Percentiles rank a stretch among this genome's conserved stretches.
phyloP scores from a whole-genome alignment of 2,888 invertebrate genomes.

The Troilus luridus region DNA sequence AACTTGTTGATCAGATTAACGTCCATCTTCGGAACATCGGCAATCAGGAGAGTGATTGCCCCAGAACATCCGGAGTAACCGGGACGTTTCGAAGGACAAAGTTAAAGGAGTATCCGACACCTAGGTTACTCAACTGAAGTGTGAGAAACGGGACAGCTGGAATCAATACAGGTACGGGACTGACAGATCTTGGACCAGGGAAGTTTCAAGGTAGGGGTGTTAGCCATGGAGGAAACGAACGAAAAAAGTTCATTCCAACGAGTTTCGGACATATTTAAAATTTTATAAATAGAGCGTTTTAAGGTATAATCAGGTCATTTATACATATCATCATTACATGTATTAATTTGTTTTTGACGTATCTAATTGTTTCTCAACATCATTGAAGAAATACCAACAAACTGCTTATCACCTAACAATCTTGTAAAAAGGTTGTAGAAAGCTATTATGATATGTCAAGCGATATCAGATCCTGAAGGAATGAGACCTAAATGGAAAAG shows the following conservation, averaged over 20 bases:
- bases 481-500: too few species aligned
- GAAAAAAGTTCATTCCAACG: neutral
- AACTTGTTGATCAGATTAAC: slow-evolving; percentile 1
- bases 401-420: too few species aligned
- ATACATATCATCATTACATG: too few species aligned
- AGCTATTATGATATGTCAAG: too few species aligned
- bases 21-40: neutral
- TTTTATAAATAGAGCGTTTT: neutral
- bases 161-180: neutral
- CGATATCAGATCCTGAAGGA: too few species aligned
- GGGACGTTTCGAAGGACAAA: neutral
- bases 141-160: slow-evolving; percentile 6
- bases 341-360: too few species aligned
- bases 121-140: neutral
- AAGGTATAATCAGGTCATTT: too few species aligned
- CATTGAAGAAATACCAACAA: too few species aligned
- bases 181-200: neutral
- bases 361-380: too few species aligned
- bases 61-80: neutral
- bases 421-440: too few species aligned
- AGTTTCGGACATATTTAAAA: neutral
- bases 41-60: neutral
- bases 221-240: neutral
- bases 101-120: neutral
- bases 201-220: neutral